Evolutionary conservation across 2,888 invertebrate genomes (phyloP).

Genomic region (Cactoblastis cactorum): DNA sequence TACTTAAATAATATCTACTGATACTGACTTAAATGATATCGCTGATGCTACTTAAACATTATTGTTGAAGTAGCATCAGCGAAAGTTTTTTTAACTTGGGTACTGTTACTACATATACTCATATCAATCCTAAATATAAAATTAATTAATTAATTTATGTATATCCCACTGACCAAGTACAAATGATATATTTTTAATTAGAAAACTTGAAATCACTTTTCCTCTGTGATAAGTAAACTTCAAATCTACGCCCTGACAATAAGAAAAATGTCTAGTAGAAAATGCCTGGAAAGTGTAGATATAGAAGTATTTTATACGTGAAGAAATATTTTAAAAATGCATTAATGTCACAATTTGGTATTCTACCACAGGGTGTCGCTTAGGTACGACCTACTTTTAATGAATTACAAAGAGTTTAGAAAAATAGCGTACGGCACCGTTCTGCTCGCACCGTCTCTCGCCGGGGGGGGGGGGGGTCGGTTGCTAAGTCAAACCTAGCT

Average conservation of each 20-base stretch:
- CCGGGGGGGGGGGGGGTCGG: slow-evolving; percentile 21
- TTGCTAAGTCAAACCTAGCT: slow-evolving; percentile 1
- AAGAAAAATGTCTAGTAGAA: background rate
- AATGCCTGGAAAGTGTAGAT: background rate
- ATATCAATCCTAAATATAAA: background rate
- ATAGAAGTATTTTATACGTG: background rate
- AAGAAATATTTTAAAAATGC: background rate
- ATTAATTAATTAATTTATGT: background rate
- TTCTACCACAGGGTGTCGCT: background rate
- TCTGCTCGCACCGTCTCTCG: slow-evolving; percentile 26
- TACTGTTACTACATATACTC: background rate
- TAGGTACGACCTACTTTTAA: slow-evolving; percentile 3
- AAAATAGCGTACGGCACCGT: background rate
- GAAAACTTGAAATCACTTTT: background rate
- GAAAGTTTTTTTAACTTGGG: no score
- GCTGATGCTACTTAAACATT: no score
- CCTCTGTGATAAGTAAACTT: background rate
- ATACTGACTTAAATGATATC: no score
- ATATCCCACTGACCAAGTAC: background rate
- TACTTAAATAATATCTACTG: no score
- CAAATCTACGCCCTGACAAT: background rate
- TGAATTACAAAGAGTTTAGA: slow-evolving; percentile 11
- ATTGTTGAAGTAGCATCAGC: no score
- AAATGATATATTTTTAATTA: background rate
- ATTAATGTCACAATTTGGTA: slow-evolving; percentile 8